Evolutionary conservation across 1,140 invertebrate species (phyloP).

Genomic region (Magallana gigas): DNA sequence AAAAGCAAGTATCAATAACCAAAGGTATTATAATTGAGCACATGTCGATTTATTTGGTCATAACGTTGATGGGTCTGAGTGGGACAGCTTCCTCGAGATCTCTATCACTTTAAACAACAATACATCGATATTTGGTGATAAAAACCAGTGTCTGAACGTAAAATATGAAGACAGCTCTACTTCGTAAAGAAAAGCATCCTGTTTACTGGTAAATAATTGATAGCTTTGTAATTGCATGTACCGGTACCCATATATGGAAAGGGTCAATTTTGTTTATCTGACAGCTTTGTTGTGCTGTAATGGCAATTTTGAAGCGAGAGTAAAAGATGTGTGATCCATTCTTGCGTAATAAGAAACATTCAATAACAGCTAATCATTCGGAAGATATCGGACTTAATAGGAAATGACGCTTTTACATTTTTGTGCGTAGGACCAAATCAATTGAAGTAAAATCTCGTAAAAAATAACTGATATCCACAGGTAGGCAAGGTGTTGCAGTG

Average conservation of each 20-base stretch:
- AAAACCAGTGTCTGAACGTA: too few relatives aligned
- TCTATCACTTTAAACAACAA: too few relatives aligned
- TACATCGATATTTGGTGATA: too few relatives aligned
- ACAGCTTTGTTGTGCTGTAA: neutral
- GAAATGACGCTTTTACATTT: conserved; percentile 14
- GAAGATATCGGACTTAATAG: neutral
- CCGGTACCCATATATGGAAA: neutral
- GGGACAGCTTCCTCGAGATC: too few relatives aligned
- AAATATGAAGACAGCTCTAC: too few relatives aligned
- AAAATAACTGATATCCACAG: neutral
- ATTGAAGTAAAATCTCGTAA: neutral
- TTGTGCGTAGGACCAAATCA: conserved; percentile 13
- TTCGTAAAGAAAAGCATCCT: too few relatives aligned
- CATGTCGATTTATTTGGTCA: too few relatives aligned
- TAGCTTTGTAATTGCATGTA: neutral
- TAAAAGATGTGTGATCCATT: neutral
- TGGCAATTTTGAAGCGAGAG: neutral
- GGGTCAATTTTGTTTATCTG: neutral
- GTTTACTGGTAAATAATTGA: neutral
- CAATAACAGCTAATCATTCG: neutral
- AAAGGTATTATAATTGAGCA: too few relatives aligned
- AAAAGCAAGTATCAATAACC: too few relatives aligned
- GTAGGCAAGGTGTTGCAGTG: neutral
- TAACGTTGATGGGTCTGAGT: too few relatives aligned
- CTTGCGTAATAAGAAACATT: conserved; percentile 13